Evolutionary conservation across 2,888 invertebrate genomes (phyloP), one percentile per base, ranked within the genome.

Genomic region (Rugalucina vietnamica): DNA sequence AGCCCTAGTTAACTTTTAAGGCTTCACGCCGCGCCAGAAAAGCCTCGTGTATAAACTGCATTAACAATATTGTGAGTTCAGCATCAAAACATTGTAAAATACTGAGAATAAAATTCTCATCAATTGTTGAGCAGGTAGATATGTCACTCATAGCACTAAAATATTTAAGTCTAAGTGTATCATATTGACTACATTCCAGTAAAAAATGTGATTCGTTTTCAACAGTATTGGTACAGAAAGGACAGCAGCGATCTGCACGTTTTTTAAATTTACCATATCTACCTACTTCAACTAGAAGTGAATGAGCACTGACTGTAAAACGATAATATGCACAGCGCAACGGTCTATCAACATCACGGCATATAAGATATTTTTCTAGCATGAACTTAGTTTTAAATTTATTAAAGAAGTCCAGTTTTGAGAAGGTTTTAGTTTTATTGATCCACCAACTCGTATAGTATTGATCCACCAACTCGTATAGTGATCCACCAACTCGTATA

Each of bases 261-360:
- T 60, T n/a, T n/a, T n/a, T n/a, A n/a, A 60, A 60, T 60, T 60
- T 60, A 60, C 29, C 29, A 60, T 60, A 60, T 60, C 29, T 24
- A 29, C 24, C 60, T n/a, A n/a, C n/a, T n/a, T n/a, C n/a, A n/a
- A n/a, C n/a, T n/a, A n/a, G n/a, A n/a, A n/a, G n/a, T n/a, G n/a
- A n/a, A n/a, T n/a, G n/a, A n/a, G n/a, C n/a, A n/a, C n/a, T n/a
- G n/a, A n/a, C n/a, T n/a, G n/a, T n/a, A n/a, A n/a, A n/a, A n/a
- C n/a, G n/a, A n/a, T n/a, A n/a, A n/a, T n/a, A n/a, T n/a, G n/a
- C n/a, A n/a, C n/a, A n/a, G n/a, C n/a, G n/a, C n/a, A n/a, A n/a
- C n/a, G n/a, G n/a, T n/a, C n/a, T n/a, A n/a, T n/a, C n/a, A n/a
- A n/a, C n/a, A n/a, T n/a, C n/a, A n/a, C n/a, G n/a, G n/a, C n/a